These are phyloP conservation scores for Troides aeacus DNA, from an alignment of 2,888 invertebrate genomes.

Conservation along the genomic window DNA sequence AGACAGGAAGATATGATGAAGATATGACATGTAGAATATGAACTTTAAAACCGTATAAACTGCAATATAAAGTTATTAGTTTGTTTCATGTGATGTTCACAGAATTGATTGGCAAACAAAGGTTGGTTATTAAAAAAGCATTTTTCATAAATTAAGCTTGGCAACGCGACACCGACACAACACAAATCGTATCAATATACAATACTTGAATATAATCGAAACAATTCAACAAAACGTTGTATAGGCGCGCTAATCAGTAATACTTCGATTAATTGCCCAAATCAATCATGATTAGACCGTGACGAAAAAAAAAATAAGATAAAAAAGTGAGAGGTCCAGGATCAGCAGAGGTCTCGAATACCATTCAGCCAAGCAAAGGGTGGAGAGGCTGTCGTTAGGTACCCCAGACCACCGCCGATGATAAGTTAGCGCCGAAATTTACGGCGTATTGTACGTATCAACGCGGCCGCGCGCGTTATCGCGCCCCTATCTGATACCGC, in stretches of 20 bases:
- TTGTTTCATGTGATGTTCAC: too few species aligned
- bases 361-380: conserved; percentile 65
- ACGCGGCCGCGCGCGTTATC: conserved; percentile 48
- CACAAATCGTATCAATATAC: too few species aligned
- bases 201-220: too few species aligned
- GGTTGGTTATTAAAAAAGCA: too few species aligned
- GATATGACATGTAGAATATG: too few species aligned
- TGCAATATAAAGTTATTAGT: too few species aligned
- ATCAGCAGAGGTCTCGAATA: conserved; percentile 82
- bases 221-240: too few species aligned
- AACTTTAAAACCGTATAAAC: too few species aligned
- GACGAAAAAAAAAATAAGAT: conserved; percentile 64
- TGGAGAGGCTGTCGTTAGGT: conserved; percentile 57
- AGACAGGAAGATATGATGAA: too few species aligned
- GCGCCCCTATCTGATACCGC: conserved; percentile 60
- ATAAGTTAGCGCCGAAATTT: conserved; percentile 59
- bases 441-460: conserved; percentile 52
- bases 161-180: too few species aligned
- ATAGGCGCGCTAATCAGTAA: conserved; percentile 29
- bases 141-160: too few species aligned
- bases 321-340: conserved; percentile 66
- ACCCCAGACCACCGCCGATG: conserved; percentile 80
- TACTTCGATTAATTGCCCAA: conserved; percentile 60
- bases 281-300: conserved; percentile 69
- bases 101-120: too few species aligned